These are phyloP conservation scores for Rhinichthys osculus DNA, from an alignment of 2,797 vertebrate species.

Conservation along the genomic window DNA sequence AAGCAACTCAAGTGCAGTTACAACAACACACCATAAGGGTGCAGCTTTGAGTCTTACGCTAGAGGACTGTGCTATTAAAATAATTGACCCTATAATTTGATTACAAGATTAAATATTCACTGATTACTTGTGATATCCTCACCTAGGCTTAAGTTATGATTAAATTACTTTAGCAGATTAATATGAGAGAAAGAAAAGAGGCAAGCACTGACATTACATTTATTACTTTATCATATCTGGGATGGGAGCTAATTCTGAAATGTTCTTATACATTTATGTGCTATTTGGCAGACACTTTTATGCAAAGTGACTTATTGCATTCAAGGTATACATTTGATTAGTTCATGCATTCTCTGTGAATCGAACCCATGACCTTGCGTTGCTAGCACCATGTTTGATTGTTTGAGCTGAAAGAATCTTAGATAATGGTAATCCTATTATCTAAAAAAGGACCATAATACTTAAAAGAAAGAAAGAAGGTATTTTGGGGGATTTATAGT, in stretches of 20 bases:
- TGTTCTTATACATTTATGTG: background rate
- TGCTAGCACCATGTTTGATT: background rate
- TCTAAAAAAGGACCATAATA: background rate
- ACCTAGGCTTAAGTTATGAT: conserved; percentile 23
- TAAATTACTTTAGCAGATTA: conserved; percentile 17
- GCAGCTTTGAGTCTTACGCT: conserved; percentile 27
- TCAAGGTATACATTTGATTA: background rate
- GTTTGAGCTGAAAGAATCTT: background rate
- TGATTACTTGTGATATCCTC: conserved; percentile 27
- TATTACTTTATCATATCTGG: background rate
- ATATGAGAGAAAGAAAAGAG: background rate
- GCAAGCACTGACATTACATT: background rate
- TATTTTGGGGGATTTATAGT: background rate
- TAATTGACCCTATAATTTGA: conserved; percentile 38
- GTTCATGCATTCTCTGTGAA: background rate
- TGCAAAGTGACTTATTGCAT: background rate
- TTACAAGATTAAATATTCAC: conserved; percentile 41
- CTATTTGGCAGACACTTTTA: background rate
- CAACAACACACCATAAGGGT: conserved; percentile 10
- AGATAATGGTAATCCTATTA: background rate
- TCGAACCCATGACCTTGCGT: background rate
- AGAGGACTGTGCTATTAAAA: background rate
- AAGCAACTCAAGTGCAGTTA: background rate
- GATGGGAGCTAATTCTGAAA: background rate
- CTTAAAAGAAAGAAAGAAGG: background rate